Base-by-base conservation (phyloP, 1,140 invertebrate species). In the Conopomorpha cramerella region DNA sequence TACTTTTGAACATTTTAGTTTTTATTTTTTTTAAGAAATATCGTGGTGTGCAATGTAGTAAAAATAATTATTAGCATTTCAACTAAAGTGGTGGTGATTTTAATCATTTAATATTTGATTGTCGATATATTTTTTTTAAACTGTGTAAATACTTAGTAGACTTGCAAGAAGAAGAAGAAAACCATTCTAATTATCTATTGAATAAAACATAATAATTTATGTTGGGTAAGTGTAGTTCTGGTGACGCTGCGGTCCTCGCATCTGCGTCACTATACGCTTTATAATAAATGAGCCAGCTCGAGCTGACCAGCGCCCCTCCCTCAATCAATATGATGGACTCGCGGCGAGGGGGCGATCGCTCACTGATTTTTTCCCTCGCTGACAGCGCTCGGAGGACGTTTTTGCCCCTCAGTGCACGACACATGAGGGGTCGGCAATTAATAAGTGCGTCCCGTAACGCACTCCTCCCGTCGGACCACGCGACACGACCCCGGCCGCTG, bases 281-380 rank as follows among this genome's bases (percentile, higher is more conserved):
- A 71, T 74, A 74, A 74, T 74, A 74, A 70, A 74, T 74, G 70
- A 74, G 64, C 61, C 59, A 56, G 56, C 55, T 57, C 54, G 59
- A 62, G 58, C 63, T 68, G 66, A 65, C 64, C 68, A 65, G 58
- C 51, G 64, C 63, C 59, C 70, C 70, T 62, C 70, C 66, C 66
- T 74, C 70, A 74, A 74, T 74, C 70, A 74, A 74, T 74, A 74
- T 74, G 70, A 74, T 74, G 67, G 70, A 74, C 66, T 73, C 61
- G 51, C 46, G 65, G 66, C 66, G 64, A 72, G 70, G 70, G 70
- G 70, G 67, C 67, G 70, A 74, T 74, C 70, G 70, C 63, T 74
- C 70, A 74, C 70, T 74, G 67, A 74, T 74, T 74, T 74, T 74
- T 74, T 74, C 66, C 70, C 66, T 71, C 70, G 59, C 66, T 74